Base-by-base conservation (phyloP, 2,113 vertebrate species). In the Nematolebias whitei region DNA sequence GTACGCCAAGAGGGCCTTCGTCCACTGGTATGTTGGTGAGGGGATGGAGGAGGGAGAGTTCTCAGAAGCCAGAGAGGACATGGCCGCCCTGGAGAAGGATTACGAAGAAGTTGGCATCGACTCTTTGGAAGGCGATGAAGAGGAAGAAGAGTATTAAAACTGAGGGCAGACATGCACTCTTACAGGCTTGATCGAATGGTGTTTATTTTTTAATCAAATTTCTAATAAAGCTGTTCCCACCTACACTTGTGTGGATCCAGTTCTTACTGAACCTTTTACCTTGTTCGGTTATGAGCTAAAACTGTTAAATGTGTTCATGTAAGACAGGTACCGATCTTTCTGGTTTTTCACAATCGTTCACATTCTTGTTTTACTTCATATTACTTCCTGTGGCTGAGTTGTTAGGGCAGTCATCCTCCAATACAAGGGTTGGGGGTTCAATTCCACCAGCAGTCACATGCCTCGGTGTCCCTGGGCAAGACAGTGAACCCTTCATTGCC, bases 81-180 rank as follows among this genome's bases (percentile, higher is more conserved):
- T 95, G 93, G 95, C 93, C 0, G 95, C 93, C 62, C 90, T 95
- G 74, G 94, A 95, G 89, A 95, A 95, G 73, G 95, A 96, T 77
- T 96, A 96, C 10, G 95, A 96, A 57, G 95, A 96, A 81, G 95
- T 95, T 1, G 95, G 95, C 52, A 3, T 85, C 12, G 89, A 91
- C 69, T 87, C 87, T 0, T 63, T 43, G 0, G 88, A 90, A 2
- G 84, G 84, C 1, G 84, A 89, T 0, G 87, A 88, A 16, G 87
- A 87, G 4, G 87, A 82, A 0, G 87, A 89, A 41, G 87, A 90
- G 48, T 90, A 84, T 62, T 90, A 81, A 62, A 38, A 19, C 26
- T 29, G 26, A 29, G 26, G 26, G 7, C 26, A 29, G 26, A 29
- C 7, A 7, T 29, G 26, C 26, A 13, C 22, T 49, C 22, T 23